Evolutionary conservation across 2,888 invertebrate species (phyloP).

Genomic region (Rhaphigaster nebulosa): DNA sequence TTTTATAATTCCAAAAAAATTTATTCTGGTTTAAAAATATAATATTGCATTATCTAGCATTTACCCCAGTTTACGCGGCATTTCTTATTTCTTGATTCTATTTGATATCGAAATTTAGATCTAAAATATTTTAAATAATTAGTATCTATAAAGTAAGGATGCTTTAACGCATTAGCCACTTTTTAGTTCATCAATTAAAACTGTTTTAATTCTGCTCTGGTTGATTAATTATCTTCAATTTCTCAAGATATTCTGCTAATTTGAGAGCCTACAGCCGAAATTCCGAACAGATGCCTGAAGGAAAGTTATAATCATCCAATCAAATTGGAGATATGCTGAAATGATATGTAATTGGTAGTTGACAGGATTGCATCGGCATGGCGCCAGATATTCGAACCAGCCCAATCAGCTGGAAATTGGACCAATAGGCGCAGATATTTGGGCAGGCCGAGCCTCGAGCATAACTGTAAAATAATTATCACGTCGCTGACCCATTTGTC

Average conservation of each 20-base stretch:
- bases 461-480: constrained; percentile 59
- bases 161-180: neutral
- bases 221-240: neutral
- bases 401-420: neutral
- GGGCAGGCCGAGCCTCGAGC: neutral
- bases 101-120: too few relatives aligned
- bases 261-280: neutral
- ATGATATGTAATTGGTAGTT: constrained; percentile 13
- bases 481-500: constrained; percentile 53
- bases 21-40: too few relatives aligned
- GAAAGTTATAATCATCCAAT: neutral
- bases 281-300: neutral
- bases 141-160: neutral
- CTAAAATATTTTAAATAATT: neutral
- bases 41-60: too few relatives aligned
- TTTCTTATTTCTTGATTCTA: too few relatives aligned
- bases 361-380: constrained; percentile 8
- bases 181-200: neutral
- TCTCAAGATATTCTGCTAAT: neutral
- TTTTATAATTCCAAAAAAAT: neutral
- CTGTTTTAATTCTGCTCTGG: neutral
- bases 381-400: constrained; percentile 12
- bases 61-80: too few relatives aligned
- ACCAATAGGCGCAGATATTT: constrained; percentile 19
- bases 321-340: neutral